A percentile compares a stretch with the other conserved stretches of the same genome.
These are phyloP conservation scores for Dynastes grantii DNA, from an alignment of 2,888 invertebrate genomes.

Conservation along the genomic window DNA sequence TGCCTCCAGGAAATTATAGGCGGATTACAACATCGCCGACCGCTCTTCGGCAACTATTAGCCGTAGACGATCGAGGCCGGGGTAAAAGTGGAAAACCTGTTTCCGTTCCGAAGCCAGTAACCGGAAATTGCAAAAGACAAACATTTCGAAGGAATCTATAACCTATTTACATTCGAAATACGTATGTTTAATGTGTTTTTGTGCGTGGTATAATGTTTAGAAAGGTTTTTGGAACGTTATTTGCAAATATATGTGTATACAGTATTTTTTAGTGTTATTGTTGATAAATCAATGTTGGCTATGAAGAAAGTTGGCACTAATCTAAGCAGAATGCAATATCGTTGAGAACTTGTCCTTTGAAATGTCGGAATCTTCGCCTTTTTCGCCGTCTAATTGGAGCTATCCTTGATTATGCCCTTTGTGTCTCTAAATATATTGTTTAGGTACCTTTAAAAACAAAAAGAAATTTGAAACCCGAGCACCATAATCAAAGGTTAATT, in stretches of 20 bases:
- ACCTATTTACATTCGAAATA: constrained; percentile 11
- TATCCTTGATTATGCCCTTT: no score
- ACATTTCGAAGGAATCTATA: constrained; percentile 13
- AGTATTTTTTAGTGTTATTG: no score
- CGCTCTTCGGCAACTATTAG: neutral
- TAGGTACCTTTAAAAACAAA: no score
- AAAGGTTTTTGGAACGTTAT: neutral
- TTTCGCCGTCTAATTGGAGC: no score
- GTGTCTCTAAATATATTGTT: no score
- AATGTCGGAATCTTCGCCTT: no score
- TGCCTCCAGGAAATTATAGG: constrained; percentile 11
- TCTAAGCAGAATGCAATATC: no score
- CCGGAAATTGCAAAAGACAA: constrained; percentile 13
- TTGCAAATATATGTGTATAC: neutral
- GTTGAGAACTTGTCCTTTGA: no score
- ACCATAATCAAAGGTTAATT: no score
- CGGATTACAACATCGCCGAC: neutral
- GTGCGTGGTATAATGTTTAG: neutral
- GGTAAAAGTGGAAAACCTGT: constrained; percentile 16
- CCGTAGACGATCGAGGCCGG: constrained; percentile 1
- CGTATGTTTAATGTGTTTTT: neutral
- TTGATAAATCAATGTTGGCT: no score
- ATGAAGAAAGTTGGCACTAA: no score
- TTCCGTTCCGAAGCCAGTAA: constrained; percentile 2
- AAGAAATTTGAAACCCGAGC: no score